Percentiles rank a stretch among this genome's conserved stretches.
Evolutionary conservation across 2,888 invertebrate species (phyloP).

Genomic region (Blastobasis adustella): DNA sequence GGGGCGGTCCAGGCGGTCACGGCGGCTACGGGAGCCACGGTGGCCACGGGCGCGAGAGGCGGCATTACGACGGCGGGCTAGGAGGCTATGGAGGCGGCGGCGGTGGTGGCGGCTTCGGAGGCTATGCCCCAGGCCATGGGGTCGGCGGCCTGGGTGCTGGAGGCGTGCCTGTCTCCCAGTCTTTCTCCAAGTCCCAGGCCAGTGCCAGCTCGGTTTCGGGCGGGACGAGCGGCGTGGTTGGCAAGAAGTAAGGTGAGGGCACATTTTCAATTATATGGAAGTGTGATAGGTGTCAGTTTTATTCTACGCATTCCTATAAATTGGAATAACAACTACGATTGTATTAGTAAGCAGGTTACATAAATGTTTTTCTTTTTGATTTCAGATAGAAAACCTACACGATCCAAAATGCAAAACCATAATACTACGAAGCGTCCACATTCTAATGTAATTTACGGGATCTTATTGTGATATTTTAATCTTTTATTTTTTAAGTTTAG

Average conservation of each 20-base stretch:
- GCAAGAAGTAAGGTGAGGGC: constrained; percentile 4
- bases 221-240: constrained; percentile 16
- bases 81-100: constrained; percentile 23
- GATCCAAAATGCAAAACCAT: too few species aligned
- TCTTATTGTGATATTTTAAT: constrained; percentile 8
- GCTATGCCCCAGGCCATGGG: constrained; percentile 18
- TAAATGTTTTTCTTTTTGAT: too few species aligned
- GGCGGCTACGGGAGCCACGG: constrained; percentile 7
- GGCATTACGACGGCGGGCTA: constrained; percentile 21
- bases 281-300: too few species aligned
- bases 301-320: too few species aligned
- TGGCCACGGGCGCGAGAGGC: constrained; percentile 3
- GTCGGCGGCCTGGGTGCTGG: constrained; percentile 9
- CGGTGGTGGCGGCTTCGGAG: constrained; percentile 18
- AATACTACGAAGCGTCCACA: constrained; percentile 8
- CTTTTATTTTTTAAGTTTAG: not conserved
- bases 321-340: too few species aligned
- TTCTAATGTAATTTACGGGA: constrained; percentile 2
- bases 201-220: constrained; percentile 41
- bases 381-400: too few species aligned
- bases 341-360: too few species aligned
- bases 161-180: constrained; percentile 24
- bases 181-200: constrained; percentile 48
- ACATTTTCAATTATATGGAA: too few species aligned
- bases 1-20: constrained; percentile 2